These are phyloP conservation scores for Cebus imitator DNA, from an alignment of 2,113 vertebrate genomes.

Conservation along the genomic window DNA sequence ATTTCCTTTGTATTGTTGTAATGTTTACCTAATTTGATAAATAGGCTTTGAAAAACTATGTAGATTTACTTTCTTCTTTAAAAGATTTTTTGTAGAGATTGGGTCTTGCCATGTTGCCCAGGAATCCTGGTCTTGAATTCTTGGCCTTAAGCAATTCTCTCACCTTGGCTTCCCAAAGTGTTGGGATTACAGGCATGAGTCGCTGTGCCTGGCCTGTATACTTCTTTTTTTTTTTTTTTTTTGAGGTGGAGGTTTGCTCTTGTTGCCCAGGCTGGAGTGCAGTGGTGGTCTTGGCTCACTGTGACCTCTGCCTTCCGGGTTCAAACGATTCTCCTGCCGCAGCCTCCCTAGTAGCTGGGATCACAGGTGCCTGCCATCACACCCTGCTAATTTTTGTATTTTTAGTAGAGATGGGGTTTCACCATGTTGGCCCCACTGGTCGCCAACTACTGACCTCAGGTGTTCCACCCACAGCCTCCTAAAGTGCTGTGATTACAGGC, in stretches of 20 bases:
- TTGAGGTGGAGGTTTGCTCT: background rate
- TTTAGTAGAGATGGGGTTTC: background rate
- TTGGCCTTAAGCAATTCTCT: background rate
- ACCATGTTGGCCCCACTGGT: background rate
- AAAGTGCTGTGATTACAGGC: background rate
- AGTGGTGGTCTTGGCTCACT: background rate
- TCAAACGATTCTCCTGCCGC: background rate
- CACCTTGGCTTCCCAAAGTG: background rate
- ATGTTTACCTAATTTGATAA: conserved; percentile 13
- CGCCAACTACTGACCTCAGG: background rate
- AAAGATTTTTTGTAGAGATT: background rate
- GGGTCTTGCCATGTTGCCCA: background rate
- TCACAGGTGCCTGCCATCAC: no score
- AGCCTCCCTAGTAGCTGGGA: background rate
- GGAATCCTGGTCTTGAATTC: background rate
- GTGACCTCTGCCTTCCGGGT: background rate
- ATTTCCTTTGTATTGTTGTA: background rate
- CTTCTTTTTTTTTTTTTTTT: no score
- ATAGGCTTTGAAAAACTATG: background rate
- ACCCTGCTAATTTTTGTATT: background rate
- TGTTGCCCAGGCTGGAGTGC: background rate
- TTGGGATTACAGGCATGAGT: background rate
- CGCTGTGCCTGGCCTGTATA: background rate
- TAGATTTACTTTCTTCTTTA: background rate
- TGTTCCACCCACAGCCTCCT: background rate